These are phyloP conservation scores for Meandrina meandrites DNA, from an alignment of 92 coral and sea anemone genomes.

Conservation along the genomic window DNA sequence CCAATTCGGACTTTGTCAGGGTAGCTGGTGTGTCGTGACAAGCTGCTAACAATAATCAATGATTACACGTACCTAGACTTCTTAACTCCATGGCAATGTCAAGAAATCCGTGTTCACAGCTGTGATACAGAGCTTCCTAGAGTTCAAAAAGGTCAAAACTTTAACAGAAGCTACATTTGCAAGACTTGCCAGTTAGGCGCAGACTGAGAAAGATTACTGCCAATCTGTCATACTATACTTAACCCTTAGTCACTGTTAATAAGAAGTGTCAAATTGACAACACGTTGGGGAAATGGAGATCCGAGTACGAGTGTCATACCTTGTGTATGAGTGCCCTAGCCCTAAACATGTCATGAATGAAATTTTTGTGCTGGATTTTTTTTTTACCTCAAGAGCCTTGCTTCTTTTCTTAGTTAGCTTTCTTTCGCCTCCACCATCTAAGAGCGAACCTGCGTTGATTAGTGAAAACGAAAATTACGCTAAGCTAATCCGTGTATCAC, in stretches of 20 bases:
- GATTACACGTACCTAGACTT: conserved; percentile 62
- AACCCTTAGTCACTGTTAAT: background rate
- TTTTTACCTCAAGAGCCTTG: conserved; percentile 57
- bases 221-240: background rate
- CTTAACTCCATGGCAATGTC: conserved; percentile 86
- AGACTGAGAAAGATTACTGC: background rate
- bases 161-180: conserved; percentile 1
- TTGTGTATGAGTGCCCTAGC: background rate
- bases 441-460: conserved; percentile 16
- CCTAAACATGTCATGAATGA: background rate
- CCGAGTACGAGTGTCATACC: background rate
- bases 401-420: conserved; percentile 50
- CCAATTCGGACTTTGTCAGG: too few species aligned
- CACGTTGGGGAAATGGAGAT: background rate
- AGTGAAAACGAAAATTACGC: background rate
- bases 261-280: background rate
- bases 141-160: background rate
- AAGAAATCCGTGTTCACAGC: conserved; percentile 85
- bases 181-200: background rate
- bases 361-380: background rate
- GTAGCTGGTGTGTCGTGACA: background rate
- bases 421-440: conserved; percentile 29
- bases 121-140: conserved; percentile 87
- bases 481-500: background rate
- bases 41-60: background rate